Evolutionary conservation across 2,888 invertebrate species (phyloP), one percentile per base, ranked within the genome.

Genomic region (Teinopalpus imperialis): DNA sequence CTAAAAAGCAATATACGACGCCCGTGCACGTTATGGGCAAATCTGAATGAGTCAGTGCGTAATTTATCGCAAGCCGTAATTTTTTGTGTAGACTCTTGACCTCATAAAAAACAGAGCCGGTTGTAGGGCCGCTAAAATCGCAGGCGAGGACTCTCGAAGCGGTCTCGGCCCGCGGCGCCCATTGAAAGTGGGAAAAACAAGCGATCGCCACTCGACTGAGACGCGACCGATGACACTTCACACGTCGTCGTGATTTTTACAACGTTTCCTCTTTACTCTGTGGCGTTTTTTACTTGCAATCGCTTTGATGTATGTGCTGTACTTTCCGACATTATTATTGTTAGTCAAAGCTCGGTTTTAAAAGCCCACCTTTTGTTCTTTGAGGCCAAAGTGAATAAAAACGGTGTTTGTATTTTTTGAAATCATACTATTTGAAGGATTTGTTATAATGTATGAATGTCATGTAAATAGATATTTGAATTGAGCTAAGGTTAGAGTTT

Each of bases 41-140:
- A 82, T 87, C 86, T 87, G 87, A 86, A 82, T 85, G 85, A 86
- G 87, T 87, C 87, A 86, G 83, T 85, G 80, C 77, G 81, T 83
- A 86, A 88, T 87, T 87, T 87, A 87, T 86, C 70, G 79, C 66
- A 69, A 75, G 76, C 75, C 74, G 80, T 41, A 35, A 27, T 78
- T 77, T 85, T 88, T 87, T 87, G 86, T 86, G 85, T 78, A 78
- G 76, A 74, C 78, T 78, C 87, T 87, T 88, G 87, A 87, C 87
- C 87, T 83, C 87, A 80, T 88, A 87, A 87, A 87, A 86, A 73
- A 83, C 86, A 86, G 81, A 66, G 78, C 73, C 66, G 68, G 77
- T 69, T 64, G 73, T 69, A 74, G 64, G 63, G 63, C 52, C 52
- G 73, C 70, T 69, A 71, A 70, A 81, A 79, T 75, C 81, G 74